Conservation (phyloP, 1,140 invertebrate species). For the Drosophila pectinifera region DNA sequence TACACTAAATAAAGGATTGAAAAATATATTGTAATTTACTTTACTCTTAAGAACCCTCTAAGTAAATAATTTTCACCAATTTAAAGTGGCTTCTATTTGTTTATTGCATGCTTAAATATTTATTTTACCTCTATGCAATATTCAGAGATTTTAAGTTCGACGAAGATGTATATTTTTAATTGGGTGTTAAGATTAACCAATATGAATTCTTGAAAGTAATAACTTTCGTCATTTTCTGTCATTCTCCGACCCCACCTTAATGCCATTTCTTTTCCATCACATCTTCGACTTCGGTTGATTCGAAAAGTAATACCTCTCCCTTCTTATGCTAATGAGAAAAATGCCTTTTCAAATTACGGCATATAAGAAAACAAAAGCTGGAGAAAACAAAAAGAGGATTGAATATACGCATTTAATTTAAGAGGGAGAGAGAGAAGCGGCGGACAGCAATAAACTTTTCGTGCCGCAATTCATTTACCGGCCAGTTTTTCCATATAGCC, state of each 20-base stretch:
- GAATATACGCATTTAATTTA: constrained; percentile 48
- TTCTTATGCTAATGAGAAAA: constrained; percentile 63
- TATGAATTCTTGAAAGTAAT: constrained; percentile 24
- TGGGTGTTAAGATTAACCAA: neutral
- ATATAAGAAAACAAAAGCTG: constrained; percentile 30
- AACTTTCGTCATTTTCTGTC: neutral
- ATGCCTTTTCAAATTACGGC: constrained; percentile 60
- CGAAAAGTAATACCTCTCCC: constrained; percentile 47
- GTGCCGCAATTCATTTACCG: constrained; percentile 66
- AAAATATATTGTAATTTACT: no score
- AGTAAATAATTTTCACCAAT: no score
- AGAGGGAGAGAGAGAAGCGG: neutral
- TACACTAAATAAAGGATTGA: no score
- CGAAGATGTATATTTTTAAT: neutral
- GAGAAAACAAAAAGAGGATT: constrained; percentile 19
- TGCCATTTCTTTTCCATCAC: constrained; percentile 3
- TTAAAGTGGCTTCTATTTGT: no score
- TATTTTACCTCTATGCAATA: no score
- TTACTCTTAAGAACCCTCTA: no score
- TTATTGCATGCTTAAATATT: no score
- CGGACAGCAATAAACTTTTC: constrained; percentile 65
- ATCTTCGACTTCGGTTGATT: constrained; percentile 3
- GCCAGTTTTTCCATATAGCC: constrained; percentile 28
- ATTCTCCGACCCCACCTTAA: neutral
- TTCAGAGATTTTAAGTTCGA: neutral